Conservation (phyloP, 2,888 invertebrate species). For the Gerris lacustris region DNA sequence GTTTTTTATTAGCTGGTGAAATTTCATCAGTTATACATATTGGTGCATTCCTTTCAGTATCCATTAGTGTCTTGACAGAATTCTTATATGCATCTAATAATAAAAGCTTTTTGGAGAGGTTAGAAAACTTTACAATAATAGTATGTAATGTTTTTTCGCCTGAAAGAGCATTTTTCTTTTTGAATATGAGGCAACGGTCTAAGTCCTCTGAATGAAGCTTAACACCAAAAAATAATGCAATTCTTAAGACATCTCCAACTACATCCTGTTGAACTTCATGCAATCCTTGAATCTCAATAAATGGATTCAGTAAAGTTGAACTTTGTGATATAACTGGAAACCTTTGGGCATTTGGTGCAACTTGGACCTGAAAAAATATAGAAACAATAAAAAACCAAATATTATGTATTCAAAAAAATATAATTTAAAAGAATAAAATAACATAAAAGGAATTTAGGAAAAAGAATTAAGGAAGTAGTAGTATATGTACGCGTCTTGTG, state of each 20-base stretch:
- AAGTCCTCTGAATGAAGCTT: neutral
- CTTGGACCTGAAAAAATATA: no score
- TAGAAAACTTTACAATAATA: neutral
- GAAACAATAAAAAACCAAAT: no score
- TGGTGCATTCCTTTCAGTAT: neutral
- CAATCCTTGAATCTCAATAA: no score
- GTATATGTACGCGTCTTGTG: no score
- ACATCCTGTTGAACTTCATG: no score
- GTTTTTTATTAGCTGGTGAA: neutral
- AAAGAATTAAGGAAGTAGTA: no score
- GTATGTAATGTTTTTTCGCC: neutral
- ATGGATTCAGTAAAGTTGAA: no score
- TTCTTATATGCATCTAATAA: neutral
- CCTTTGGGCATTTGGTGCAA: no score
- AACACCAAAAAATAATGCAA: neutral
- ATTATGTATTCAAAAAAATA: no score
- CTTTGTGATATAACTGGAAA: no score
- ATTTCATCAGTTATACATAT: neutral
- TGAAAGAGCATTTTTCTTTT: neutral
- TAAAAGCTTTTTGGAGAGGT: neutral
- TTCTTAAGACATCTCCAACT: neutral
- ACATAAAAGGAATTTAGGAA: no score
- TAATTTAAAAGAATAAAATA: no score
- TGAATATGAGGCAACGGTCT: neutral
- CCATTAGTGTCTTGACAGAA: neutral